phyloP scores from a whole-genome alignment of 2,797 vertebrate genomes.

The Gymnothorax javanicus region DNA sequence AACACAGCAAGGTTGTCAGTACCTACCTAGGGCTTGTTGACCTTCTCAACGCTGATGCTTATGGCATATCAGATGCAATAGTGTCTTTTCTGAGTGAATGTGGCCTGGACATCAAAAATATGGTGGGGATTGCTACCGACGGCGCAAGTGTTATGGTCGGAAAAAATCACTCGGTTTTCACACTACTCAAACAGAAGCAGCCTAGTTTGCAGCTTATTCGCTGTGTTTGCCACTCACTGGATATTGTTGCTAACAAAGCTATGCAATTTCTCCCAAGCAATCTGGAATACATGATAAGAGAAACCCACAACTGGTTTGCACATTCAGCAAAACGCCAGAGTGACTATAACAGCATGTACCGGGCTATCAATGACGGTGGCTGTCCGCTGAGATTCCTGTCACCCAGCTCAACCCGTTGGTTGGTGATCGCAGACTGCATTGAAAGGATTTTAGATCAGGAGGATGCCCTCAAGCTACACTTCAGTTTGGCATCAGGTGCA shows the following conservation, averaged over 20 bases:
- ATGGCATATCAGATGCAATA: no score
- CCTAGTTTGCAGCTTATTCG: neutral
- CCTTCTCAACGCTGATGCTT: no score
- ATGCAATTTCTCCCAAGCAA: conserved; percentile 33
- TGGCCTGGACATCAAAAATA: conserved; percentile 22
- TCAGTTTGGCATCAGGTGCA: conserved; percentile 16
- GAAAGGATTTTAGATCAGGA: conserved; percentile 30
- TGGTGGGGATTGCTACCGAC: conserved; percentile 37
- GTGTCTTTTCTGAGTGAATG: no score
- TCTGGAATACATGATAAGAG: no score
- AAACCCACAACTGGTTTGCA: neutral
- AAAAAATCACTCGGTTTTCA: conserved; percentile 10
- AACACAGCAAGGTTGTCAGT: no score
- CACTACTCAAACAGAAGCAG: neutral
- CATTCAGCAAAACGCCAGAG: conserved; percentile 16
- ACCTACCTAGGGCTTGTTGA: no score
- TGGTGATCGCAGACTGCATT: conserved; percentile 30
- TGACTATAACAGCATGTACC: neutral
- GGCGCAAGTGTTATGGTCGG: conserved; percentile 18
- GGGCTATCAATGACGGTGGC: no score
- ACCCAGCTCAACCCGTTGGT: conserved; percentile 25
- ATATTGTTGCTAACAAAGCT: conserved; percentile 31
- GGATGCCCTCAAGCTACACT: conserved; percentile 33
- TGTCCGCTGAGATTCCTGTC: conserved; percentile 10
- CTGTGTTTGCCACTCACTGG: conserved; percentile 33